These are phyloP conservation scores for human (Homo sapiens) DNA, from an alignment of 2,113 vertebrate genomes.

Conservation along the genomic window GRCh38 chr14:24955501-24956000, in stretches of 20 bases:
- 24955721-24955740: not conserved
- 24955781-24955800: accelerated
- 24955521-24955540: too few species aligned
- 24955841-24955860: not conserved
- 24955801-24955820: not conserved
- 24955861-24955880: not conserved
- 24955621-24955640: too few species aligned
- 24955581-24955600: not conserved
- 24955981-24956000: not conserved
- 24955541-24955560: not conserved
- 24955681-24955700: not conserved
- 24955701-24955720: not conserved
- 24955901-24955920: not conserved
- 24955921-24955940: not conserved
- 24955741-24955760: not conserved
- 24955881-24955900: not conserved
- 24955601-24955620: not conserved
- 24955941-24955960: not conserved
- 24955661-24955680: not conserved
- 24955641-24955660: not conserved
- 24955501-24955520: not conserved
- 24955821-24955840: not conserved
- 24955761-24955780: not conserved
- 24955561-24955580: not conserved
- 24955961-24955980: not conserved